Base-by-base conservation (phyloP, 2,113 vertebrate genomes). In the Xiphophorus maculatus region DNA sequence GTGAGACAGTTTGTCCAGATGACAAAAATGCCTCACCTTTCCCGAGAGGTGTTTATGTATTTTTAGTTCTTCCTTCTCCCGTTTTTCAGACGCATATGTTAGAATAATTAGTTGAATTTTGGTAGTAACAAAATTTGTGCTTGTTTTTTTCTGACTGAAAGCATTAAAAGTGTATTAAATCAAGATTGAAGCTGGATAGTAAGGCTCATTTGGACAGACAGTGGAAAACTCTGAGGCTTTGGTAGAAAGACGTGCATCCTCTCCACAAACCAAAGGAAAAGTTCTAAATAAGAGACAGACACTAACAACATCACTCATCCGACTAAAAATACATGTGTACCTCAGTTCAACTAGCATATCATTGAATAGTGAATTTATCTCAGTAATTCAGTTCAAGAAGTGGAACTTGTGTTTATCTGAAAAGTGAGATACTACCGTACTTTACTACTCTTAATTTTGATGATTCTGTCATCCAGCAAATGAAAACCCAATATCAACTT, bases 211-310 rank as follows among this genome's bases (percentile, higher is more conserved):
- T 28, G 25, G 17, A 5, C 44, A 51, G 63, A 76, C 66, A 13
- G 76, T 82, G 68, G 33, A 10, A 54, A 79, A 40, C 29, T 40
- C 0, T 32, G n/a, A 68, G 28, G 64, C 73, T 76, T 61, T 58
- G 33, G 33, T 66, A 29, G 37, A 80, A 32, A 35, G 27, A 69
- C 73, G 74, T 90, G 83, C 78, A 82, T 28, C 82, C 71, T 79
- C 64, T 64, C 44, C 22, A 8, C 33, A n/a, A 71, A 60, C 29
- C 33, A 37, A 54, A 8, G 15, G 15, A 3, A 37, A 44, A 15
- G 40, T 44, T 27, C 19, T 28, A 44, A 51, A 63, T 4, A 33
- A 7, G 66, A 35, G 71, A 74, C 69, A 63, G 7, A 1, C 3
- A n/a, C 22, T 76, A 76, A 87, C 69, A 77, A 35, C 33, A 77